Base-by-base conservation (phyloP, 92 coral and sea anemone genomes). In the Zoanthus sociatus region DNA sequence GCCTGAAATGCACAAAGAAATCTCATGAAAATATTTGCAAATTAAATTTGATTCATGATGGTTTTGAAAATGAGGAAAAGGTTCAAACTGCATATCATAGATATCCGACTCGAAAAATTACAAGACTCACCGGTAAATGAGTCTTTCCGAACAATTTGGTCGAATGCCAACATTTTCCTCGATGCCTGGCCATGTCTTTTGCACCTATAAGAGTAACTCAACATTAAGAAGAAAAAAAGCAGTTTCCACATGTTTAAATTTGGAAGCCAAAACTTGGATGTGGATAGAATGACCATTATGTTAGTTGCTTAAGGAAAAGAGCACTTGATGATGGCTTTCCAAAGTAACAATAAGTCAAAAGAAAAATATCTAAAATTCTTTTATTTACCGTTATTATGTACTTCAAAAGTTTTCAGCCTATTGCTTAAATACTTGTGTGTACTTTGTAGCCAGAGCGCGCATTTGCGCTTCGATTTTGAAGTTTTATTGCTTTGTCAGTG, bases 201-300 rank as follows among this genome's bases (percentile, higher is more conserved):
- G 33, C 82, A 30, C 4, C 45, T 53, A 18, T 48, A 31, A 13
- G 48, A 42, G 55, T 44, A 77, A 12, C 31, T 53, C 48, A 77
- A 46, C 82, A 53, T 16, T 77, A 58, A 32, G 0, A 77, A 5
- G 1, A 46, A 12, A 1, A 26, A 51, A n/a, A 55, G 0, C 20
- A 77, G 46, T 15, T 58, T 77, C 82, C 82, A 77, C 82, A 77
- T 77, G 12, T 15, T 55, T 33, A 8, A 3, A 21, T 64, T 0
- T 12, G 44, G 15, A 58, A 77, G 16, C 50, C 46, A 54, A 11
- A 18, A 26, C 1, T 55, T 6, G 13, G 26, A 21, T 54, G 50
- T 26, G 46, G 6, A 30, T 12, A 4, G 6, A 7, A 26, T 50
- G 68, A 51, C 13, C 12, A 55, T 72, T 67, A 30, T n/a, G 7